Evolutionary conservation across 92 coral and sea anemone species (phyloP), one percentile per base, ranked within the genome.

Genomic region (Isaurus tuberculatus): DNA sequence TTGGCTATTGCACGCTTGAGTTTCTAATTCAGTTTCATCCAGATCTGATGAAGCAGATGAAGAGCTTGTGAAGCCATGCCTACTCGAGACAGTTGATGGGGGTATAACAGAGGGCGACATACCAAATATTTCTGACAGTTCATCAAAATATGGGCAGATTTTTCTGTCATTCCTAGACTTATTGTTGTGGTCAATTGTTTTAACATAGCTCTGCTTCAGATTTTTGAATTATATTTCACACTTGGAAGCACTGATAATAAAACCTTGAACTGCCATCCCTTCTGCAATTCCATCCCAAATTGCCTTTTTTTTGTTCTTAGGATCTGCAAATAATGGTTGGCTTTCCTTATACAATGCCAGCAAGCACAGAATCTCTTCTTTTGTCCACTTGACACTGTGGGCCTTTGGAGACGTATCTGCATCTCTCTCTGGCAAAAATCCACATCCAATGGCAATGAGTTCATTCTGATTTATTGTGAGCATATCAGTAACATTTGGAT

Each of bases 151-250:
- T n/a, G 87, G 83, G 67, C 88, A 82, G 19, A 46, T 69, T 66
- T 90, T 86, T 55, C 65, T 81, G 68, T 80, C 81, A 79, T 90
- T 90, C 23, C 90, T 88, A 87, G 88, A 73, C 31, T 67, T 83
- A 71, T 68, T 90, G 87, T 86, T 86, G 75, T 86, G 90, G 73
- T 89, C 85, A 30, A 89, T 88, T 55, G 92, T 89, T 79, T 89
- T 86, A 29, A 86, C 81, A 70, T 80, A 75, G 81, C 79, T 89
- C 36, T 89, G 90, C 73, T 81, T 89, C 58, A 80, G 79, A 86
- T 89, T 89, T 48, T 85, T 89, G 37, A 85, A 89, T 70, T 89
- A 79, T 46, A 79, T 83, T 83, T 89, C 85, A 69, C 90, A 90
- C 75, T 86, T 83, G 2, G 78, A 36, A 69, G 83, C 84, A 75